Evolutionary conservation across 2,888 invertebrate species (phyloP).

Genomic region (Nudaria mundana): DNA sequence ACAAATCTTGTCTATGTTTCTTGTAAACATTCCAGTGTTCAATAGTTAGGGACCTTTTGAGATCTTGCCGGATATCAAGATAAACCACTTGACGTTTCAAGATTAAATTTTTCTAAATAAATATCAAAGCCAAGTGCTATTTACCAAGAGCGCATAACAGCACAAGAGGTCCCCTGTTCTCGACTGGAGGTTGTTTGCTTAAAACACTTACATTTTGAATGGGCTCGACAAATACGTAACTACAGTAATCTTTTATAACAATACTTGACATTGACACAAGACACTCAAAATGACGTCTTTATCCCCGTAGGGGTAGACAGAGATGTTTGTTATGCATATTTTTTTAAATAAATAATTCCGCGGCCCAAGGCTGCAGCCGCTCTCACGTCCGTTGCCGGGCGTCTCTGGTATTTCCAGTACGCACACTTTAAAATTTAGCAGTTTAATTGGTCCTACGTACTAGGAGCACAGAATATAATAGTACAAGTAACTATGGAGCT

Average conservation of each 20-base stretch:
- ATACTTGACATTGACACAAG: conserved; percentile 51
- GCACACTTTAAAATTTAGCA: no score
- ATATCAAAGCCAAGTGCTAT: conserved; percentile 50
- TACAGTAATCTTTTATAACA: conserved; percentile 64
- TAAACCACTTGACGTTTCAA: conserved; percentile 61
- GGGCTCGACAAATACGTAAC: conserved; percentile 58
- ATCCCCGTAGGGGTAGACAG: no score
- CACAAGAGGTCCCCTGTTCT: conserved; percentile 60
- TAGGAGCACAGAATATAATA: no score
- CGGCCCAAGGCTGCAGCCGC: no score
- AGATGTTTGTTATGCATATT: no score
- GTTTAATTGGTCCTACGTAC: no score
- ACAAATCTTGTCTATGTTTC: conserved; percentile 40
- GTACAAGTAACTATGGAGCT: no score
- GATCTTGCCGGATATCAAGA: conserved; percentile 61
- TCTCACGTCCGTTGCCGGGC: no score
- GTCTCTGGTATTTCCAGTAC: no score
- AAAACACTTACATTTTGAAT: conserved; percentile 67
- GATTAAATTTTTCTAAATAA: conserved; percentile 69
- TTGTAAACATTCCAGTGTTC: conserved; percentile 41
- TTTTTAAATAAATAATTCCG: no score
- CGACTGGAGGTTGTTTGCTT: conserved; percentile 68
- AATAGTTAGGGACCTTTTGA: conserved; percentile 34
- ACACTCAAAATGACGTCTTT: no score
- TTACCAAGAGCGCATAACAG: conserved; percentile 52